Evolutionary conservation across 2,888 invertebrate genomes (phyloP), one percentile per base, ranked within the genome.

Genomic region (Heliconius ismenius): DNA sequence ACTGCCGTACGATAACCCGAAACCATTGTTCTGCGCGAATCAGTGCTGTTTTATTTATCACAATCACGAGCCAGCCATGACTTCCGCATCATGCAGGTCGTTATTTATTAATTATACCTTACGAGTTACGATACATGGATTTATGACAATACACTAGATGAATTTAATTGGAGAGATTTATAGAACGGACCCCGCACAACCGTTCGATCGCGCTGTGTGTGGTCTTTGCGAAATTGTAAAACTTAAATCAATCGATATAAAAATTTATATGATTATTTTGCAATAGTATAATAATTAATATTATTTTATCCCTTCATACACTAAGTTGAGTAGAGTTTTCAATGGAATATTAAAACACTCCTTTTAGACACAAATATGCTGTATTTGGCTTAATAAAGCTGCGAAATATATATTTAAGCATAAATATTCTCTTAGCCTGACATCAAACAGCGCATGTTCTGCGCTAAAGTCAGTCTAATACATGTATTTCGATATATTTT

Each of bases 81-180:
- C 91, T 93, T 93, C 93, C 93, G 93, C 90, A 83, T 93, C 89
- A 89, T 90, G 91, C 87, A 84, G 85, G 85, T 86, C 85, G 86
- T 88, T 89, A 90, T 89, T 90, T 86, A 75, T 88, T 87, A 90
- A 90, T 91, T 90, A 89, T 88, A 87, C 58, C 88, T 89, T 89
- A 32, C 32, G 6, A 32, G 32, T 9, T 32, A 88, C 85, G 86
- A 86, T 86, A 84, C 86, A 85, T 78, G 81, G 85, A 89, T 88
- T 89, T 89, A 89, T 89, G 82, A 84, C 82, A 79, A 79, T 84
- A 82, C 82, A 81, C 80, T 43, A 39, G 67, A 73, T 36, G 68
- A 74, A 74, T 76, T 43, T 78, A 49, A 70, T 78, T 74, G 49
- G 36, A 70, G 76, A 78, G 73, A 74, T 78, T 76, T 77, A 78